Evolutionary conservation across 2,797 vertebrate genomes (phyloP).

Genomic region (Masticophis lateralis): DNA sequence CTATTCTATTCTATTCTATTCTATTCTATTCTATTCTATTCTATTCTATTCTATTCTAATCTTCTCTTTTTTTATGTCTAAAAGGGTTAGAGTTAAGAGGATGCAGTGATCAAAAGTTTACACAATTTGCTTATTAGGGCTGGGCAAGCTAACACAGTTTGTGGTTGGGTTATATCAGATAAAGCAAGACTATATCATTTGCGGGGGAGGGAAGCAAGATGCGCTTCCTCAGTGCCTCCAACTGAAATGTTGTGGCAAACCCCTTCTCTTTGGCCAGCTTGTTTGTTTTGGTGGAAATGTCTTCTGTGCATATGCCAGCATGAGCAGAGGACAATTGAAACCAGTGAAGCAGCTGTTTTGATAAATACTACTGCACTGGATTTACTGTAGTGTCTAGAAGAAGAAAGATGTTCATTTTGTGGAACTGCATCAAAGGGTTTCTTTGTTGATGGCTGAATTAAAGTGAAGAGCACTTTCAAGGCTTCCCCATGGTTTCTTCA

Average conservation of each 20-base stretch:
- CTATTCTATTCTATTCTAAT: too few species aligned
- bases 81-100: neutral
- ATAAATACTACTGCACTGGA: neutral
- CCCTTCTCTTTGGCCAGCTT: neutral
- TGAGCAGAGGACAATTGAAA: neutral
- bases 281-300: neutral
- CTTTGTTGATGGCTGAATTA: neutral
- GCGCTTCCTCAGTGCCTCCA: neutral
- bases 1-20: too few species aligned
- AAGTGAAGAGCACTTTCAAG: neutral
- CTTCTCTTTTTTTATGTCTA: neutral
- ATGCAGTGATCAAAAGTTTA: neutral
- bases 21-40: too few species aligned
- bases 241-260: neutral
- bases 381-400: neutral
- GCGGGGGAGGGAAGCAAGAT: neutral
- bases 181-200: neutral
- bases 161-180: neutral
- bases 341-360: neutral
- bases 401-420: neutral
- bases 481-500: neutral
- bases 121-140: neutral
- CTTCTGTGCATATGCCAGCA: neutral
- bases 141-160: neutral
- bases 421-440: neutral